These are phyloP conservation scores for Arctopsyche grandis DNA, from an alignment of 1,140 invertebrate genomes.

Conservation along the genomic window DNA sequence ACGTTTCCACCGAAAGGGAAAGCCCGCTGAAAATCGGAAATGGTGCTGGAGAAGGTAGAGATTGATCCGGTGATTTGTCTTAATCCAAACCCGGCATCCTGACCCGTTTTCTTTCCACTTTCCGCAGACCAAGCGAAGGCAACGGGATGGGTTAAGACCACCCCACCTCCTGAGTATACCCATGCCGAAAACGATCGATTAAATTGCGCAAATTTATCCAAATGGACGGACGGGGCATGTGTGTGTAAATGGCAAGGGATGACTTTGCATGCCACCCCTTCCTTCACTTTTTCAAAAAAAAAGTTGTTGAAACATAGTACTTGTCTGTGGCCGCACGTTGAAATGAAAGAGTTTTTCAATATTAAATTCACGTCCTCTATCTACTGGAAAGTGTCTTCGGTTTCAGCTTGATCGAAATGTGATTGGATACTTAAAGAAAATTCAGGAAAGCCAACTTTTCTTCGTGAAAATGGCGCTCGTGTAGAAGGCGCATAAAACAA, in stretches of 20 bases:
- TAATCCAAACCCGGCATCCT: conserved; percentile 30
- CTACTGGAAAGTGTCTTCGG: background rate
- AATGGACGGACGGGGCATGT: background rate
- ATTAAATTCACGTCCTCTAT: conserved; percentile 5
- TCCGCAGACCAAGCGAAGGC: background rate
- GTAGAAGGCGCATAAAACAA: too few species aligned
- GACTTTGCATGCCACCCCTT: conserved; percentile 1
- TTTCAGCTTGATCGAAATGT: conserved; percentile 20
- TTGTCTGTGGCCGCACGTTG: background rate
- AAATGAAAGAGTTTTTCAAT: background rate
- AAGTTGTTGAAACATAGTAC: background rate
- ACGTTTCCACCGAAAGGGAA: conserved; percentile 18
- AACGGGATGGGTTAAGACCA: background rate
- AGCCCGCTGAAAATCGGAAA: conserved; percentile 32
- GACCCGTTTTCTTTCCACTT: conserved; percentile 9
- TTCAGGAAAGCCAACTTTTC: background rate
- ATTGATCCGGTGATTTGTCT: conserved; percentile 43
- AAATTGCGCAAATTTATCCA: background rate
- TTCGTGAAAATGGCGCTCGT: background rate
- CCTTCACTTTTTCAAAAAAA: background rate
- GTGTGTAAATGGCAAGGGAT: background rate
- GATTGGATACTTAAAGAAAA: conserved; percentile 25
- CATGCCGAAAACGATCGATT: conserved; percentile 22
- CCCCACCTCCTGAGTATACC: background rate
- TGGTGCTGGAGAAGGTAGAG: conserved; percentile 22